Evolutionary conservation across 2,113 vertebrate genomes (phyloP).

Genomic region (Dissostichus mawsoni): DNA sequence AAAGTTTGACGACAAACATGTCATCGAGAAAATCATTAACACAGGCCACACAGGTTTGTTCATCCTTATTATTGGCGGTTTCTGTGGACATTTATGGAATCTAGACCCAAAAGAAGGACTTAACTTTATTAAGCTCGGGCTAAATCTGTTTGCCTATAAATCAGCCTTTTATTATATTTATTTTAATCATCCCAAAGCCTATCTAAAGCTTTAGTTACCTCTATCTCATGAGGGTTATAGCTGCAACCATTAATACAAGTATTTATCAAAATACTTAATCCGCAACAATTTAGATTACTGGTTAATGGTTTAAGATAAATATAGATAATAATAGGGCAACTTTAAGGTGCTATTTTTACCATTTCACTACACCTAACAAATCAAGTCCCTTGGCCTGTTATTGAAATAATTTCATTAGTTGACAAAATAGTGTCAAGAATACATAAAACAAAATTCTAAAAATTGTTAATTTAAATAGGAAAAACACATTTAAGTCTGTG

Average conservation of each 20-base stretch:
- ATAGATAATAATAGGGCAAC: too few relatives aligned
- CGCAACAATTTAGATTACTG: not conserved
- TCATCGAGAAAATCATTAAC: conserved; percentile 63
- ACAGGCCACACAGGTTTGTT: conserved; percentile 76
- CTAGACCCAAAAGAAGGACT: not conserved
- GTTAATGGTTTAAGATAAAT: not conserved
- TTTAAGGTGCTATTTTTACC: too few relatives aligned
- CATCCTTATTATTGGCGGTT: not conserved
- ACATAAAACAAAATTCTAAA: not conserved
- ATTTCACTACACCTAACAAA: not conserved
- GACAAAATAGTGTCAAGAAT: not conserved
- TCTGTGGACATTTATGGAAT: not conserved
- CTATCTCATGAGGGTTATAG: not conserved
- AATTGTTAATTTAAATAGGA: not conserved
- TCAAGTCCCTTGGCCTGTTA: not conserved
- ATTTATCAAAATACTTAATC: not conserved
- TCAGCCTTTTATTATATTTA: too few relatives aligned
- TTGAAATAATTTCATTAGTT: not conserved
- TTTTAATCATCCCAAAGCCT: not conserved
- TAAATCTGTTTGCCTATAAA: not conserved
- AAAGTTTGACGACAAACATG: conserved; percentile 60
- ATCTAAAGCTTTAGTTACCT: not conserved
- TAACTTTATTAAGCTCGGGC: not conserved
- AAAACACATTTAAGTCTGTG: not conserved
- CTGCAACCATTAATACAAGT: not conserved